Evolutionary conservation across 2,113 vertebrate genomes (phyloP), one percentile per base, ranked within the genome.

Genomic region (Hypanus sabinus): DNA sequence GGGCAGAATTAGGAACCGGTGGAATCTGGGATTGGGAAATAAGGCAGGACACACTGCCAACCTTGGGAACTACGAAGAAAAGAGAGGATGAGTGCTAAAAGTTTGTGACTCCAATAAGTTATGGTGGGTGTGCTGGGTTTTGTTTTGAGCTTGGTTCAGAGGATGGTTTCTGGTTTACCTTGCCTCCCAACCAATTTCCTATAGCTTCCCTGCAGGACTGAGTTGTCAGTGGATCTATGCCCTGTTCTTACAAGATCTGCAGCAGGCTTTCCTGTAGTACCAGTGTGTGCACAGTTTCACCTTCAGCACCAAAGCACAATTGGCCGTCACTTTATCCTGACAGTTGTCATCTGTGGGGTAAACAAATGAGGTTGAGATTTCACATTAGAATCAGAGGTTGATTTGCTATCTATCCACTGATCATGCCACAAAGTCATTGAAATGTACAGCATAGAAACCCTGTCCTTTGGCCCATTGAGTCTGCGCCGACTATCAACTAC

Each of bases 261-360:
- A 98, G 96, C 97, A 97, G 95, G 97, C 97, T 94, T 97, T 98
- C 93, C 97, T 97, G 95, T 97, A 98, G 96, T 97, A 97, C 97
- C 97, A 97, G 81, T 98, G 97, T 0, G 97, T 97, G 76, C 97
- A 98, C 94, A 98, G 96, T 94, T 98, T 98, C 96, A 98, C 96
- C 95, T 97, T 97, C 33, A 97, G 96, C 93, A 98, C 97, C 95
- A 98, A 96, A 88, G 95, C 96, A 0, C 97, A 97, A 96, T 97
- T 98, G 76, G 97, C 97, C 0, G 96, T 97, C 0, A 79, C 95
- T 95, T 97, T 98, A 95, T 98, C 98, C 94, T 97, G 96, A 94
- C 97, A 97, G 94, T 94, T 94, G 5, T 97, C 97, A 30, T 97
- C 97, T 94, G 94, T 94, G 91, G 65, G 94, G 70, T 33, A 24